phyloP scores from a whole-genome alignment of 2,797 vertebrate genomes.

The Oophaga sylvatica region DNA sequence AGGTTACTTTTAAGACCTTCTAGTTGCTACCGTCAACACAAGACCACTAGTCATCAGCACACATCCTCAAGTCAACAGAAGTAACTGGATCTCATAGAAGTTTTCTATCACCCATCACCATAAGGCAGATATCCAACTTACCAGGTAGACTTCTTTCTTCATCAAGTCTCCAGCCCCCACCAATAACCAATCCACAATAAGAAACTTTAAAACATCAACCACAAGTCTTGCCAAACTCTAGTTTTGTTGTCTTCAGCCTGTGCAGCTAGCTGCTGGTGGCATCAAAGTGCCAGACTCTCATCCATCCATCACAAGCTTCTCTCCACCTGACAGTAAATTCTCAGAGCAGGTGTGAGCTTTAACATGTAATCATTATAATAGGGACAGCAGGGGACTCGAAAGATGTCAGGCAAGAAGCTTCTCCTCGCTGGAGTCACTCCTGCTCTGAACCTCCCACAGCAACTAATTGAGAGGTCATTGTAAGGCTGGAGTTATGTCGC shows the following conservation, averaged over 20 bases:
- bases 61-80: background rate
- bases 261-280: too few species aligned
- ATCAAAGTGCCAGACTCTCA: background rate
- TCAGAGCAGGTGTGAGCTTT: constrained; percentile 50
- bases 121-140: background rate
- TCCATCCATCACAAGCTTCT: constrained; percentile 1
- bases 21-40: background rate
- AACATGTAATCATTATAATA: constrained; percentile 52
- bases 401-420: constrained; percentile 40
- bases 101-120: background rate
- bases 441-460: constrained; percentile 43
- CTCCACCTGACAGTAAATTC: constrained; percentile 14
- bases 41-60: background rate
- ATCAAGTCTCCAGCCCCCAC: background rate
- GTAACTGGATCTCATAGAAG: background rate
- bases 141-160: background rate
- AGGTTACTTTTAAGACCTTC: background rate
- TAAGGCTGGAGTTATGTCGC: constrained; percentile 12
- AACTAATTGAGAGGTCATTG: background rate
- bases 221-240: constrained; percentile 36
- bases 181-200: background rate
- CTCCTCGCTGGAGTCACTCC: constrained; percentile 47
- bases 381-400: constrained; percentile 51
- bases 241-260: background rate
- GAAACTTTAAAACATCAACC: constrained; percentile 45